phyloP scores from a whole-genome alignment of 1,140 invertebrate species.

The Copidosoma floridanum region DNA sequence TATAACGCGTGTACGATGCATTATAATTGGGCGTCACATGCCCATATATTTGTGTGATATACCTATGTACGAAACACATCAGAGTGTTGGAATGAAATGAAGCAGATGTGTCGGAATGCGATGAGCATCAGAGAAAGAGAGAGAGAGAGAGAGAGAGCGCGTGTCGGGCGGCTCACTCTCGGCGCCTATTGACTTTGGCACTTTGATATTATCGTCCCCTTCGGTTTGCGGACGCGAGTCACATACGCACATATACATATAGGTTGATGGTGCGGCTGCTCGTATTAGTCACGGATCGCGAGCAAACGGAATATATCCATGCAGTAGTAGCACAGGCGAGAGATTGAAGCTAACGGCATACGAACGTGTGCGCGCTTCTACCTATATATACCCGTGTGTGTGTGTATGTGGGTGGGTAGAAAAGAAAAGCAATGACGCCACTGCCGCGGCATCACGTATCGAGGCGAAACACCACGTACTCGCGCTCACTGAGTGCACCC shows the following conservation, averaged over 20 bases:
- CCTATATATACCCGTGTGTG: too few relatives aligned
- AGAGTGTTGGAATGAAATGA: conserved; percentile 2
- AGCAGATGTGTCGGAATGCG: background rate
- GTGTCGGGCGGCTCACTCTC: background rate
- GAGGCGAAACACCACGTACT: too few relatives aligned
- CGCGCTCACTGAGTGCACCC: too few relatives aligned
- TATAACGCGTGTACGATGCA: too few relatives aligned
- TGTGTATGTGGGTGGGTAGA: background rate
- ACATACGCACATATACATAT: too few relatives aligned
- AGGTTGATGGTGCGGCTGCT: too few relatives aligned
- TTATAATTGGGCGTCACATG: too few relatives aligned
- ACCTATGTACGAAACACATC: too few relatives aligned
- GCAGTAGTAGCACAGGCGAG: conserved; percentile 16
- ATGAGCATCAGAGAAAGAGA: too few relatives aligned
- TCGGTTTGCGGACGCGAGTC: conserved; percentile 33
- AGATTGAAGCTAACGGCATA: too few relatives aligned
- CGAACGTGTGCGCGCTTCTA: too few relatives aligned
- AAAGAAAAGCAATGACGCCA: conserved; percentile 5
- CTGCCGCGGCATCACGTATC: conserved; percentile 27
- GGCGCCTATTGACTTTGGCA: conserved; percentile 32
- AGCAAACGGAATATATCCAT: conserved; percentile 40
- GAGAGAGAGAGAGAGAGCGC: background rate
- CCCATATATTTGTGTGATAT: too few relatives aligned
- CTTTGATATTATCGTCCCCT: conserved; percentile 25
- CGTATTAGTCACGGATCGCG: conserved; percentile 38